These are phyloP conservation scores for Cettia cetti DNA, from an alignment of 2,113 vertebrate species.

Conservation along the genomic window DNA sequence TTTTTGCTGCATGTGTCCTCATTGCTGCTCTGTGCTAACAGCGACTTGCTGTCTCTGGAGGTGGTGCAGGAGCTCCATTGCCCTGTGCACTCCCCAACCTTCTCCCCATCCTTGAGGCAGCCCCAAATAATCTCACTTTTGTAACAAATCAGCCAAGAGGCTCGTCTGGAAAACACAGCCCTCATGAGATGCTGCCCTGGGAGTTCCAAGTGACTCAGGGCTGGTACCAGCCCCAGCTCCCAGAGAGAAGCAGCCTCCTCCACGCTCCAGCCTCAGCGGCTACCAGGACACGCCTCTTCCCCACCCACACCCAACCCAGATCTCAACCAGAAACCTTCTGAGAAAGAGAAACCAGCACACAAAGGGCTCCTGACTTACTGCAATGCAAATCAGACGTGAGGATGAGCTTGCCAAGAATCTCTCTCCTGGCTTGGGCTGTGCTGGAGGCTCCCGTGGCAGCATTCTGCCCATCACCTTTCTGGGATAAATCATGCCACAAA, in stretches of 20 bases:
- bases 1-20: neutral
- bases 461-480: neutral
- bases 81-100: neutral
- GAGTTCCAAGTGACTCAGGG: neutral
- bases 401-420: neutral
- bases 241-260: neutral
- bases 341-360: conserved; percentile 9
- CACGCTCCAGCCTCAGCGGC: neutral
- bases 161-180: neutral
- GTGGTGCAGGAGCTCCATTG: neutral
- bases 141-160: neutral
- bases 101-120: neutral
- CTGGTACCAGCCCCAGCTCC: neutral
- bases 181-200: neutral
- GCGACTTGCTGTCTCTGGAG: neutral
- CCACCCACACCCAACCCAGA: neutral
- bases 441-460: neutral
- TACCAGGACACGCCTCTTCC: neutral
- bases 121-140: fast-evolving
- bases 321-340: neutral
- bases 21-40: fast-evolving
- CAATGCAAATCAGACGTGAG: neutral
- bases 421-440: neutral
- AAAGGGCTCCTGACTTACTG: neutral
- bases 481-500: fast-evolving